Base-by-base conservation (phyloP, 2,888 invertebrate species). In the Tipula lateralis region DNA sequence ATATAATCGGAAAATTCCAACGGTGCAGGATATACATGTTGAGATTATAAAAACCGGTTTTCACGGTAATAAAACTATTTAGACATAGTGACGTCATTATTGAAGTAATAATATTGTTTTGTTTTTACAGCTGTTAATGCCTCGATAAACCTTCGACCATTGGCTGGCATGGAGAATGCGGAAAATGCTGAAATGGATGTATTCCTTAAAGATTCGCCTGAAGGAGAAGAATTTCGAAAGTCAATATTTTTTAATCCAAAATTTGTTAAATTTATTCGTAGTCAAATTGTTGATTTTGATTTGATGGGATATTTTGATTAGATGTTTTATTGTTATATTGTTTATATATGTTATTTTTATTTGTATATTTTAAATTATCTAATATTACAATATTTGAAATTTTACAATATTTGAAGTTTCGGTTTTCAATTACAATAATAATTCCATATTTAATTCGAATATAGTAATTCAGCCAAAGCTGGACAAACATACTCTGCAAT, bases 211-310 rank as follows among this genome's bases (percentile, higher is more conserved):
- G 84, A 85, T n/a, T 87, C 89, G 0, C 88, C 88, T 16, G 87
- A 86, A 16, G 89, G 89, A 0, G 88, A 89, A 85, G 86, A 85
- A 29, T 87, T 89, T 84, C 87, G 90, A 0, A 87, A 88, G 2
- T 87, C 87, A 84, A 89, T 90, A 85, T 88, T 89, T n/a, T 88
- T 89, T 84, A 90, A 90, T 86, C 88, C 88, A 5, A 89, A 89
- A 86, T 90, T 89, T 86, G 88, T 88, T 19, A 87, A 87, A 16
- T 90, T 89, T 86, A 86, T 90, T 30, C 89, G 89, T 84, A 88
- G 88, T 7, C 88, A 89, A 19, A 86, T 90, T 0, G 89, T 89
- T 32, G 90, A 90, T 85, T 90, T 90, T 39, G 90, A 90, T 86
- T 85, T 89, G 29, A 88, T 88, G 19, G 90, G 90, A 0, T 90